phyloP scores from a whole-genome alignment of 2,888 invertebrate species.

The Octodonta nipae region DNA sequence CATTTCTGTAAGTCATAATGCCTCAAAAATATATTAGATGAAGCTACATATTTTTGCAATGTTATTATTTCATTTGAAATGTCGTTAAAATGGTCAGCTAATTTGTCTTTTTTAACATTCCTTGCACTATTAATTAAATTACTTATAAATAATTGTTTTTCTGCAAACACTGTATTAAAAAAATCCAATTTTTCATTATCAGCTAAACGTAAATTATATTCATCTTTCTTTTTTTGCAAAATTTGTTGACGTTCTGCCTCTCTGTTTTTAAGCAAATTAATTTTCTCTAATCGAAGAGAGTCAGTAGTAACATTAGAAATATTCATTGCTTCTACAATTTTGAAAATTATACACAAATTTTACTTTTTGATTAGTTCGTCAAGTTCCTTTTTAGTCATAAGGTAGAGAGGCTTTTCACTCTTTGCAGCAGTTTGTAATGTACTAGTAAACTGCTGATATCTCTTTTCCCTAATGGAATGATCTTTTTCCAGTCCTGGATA shows the following conservation, averaged over 20 bases:
- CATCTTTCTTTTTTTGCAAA: constrained; percentile 50
- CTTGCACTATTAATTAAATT: constrained; percentile 39
- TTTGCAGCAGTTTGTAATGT: constrained; percentile 40
- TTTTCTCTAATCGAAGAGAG: constrained; percentile 29
- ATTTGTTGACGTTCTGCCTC: constrained; percentile 52
- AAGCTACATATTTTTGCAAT: constrained; percentile 64
- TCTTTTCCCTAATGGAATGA: constrained; percentile 19
- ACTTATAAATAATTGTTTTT: constrained; percentile 52
- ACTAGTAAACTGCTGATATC: constrained; percentile 29
- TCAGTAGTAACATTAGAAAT: constrained; percentile 22
- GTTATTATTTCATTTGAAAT: constrained; percentile 61
- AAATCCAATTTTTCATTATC: constrained; percentile 55
- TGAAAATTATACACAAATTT: no score
- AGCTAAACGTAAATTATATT: constrained; percentile 46
- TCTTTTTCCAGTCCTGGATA: constrained; percentile 23
- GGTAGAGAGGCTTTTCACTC: constrained; percentile 35
- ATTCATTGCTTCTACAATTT: no score
- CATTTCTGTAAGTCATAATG: constrained; percentile 70
- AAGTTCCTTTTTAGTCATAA: constrained; percentile 39
- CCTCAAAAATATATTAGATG: constrained; percentile 66
- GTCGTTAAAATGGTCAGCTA: constrained; percentile 50
- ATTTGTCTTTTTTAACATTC: constrained; percentile 38
- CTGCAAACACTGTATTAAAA: constrained; percentile 55
- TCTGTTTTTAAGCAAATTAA: constrained; percentile 39
- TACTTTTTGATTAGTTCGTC: constrained; percentile 29